phyloP scores from a whole-genome alignment of 2,113 vertebrate genomes.

The Narcine bancroftii region DNA sequence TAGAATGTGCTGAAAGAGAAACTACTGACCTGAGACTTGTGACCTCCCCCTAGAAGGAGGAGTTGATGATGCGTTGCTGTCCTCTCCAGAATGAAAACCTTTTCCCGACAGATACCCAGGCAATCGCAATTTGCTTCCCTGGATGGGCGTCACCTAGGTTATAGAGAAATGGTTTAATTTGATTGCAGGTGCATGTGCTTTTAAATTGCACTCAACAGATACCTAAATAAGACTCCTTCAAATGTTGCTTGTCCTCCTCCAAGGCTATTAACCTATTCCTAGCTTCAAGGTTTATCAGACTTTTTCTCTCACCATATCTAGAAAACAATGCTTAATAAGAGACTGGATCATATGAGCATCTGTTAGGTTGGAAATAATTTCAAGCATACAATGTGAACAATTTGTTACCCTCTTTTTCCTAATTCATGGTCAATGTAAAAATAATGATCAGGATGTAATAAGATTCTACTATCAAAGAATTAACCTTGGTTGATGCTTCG shows the following conservation, averaged over 20 bases:
- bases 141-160: conserved; percentile 75
- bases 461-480: background rate
- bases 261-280: conserved; percentile 1
- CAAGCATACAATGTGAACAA: background rate
- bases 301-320: background rate
- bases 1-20: too few relatives aligned
- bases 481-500: too few relatives aligned
- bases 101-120: conserved; percentile 94
- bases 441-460: conserved; percentile 12
- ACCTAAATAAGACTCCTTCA: background rate
- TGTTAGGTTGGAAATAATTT: background rate
- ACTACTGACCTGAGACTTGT: conserved; percentile 67
- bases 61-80: conserved; percentile 74
- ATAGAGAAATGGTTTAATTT: background rate
- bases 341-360: background rate
- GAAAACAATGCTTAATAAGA: background rate
- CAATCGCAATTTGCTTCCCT: conserved; percentile 88
- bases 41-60: conserved; percentile 78
- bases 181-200: background rate
- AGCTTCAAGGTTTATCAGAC: background rate
- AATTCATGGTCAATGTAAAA: background rate
- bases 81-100: conserved; percentile 84
- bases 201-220: background rate
- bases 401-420: background rate
- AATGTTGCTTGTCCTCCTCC: background rate